A percentile compares a stretch with the other conserved stretches of the same genome.
phyloP scores from a whole-genome alignment of 2,888 invertebrate genomes.

The Acholoe squamosa region DNA sequence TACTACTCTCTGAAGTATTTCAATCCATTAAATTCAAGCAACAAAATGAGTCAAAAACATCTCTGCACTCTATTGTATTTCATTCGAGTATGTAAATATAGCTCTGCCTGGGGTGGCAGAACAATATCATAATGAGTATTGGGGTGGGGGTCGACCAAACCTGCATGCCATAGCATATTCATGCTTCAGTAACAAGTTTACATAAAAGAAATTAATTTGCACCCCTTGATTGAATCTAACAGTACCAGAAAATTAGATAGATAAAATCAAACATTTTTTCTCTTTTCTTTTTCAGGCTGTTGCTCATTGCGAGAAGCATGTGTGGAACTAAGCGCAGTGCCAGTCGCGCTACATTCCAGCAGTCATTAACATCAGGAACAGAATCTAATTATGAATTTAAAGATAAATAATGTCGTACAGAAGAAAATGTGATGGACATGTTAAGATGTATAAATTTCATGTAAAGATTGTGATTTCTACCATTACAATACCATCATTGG shows the following conservation, averaged over 20 bases:
- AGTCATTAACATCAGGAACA: not conserved
- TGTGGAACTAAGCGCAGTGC: slow-evolving; percentile 59
- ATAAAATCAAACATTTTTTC: no score
- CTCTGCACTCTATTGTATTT: not conserved
- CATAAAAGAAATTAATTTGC: no score
- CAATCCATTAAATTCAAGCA: not conserved
- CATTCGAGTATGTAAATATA: not conserved
- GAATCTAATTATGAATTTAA: no score
- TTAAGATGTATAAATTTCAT: no score
- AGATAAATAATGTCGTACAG: no score
- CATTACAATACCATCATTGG: no score
- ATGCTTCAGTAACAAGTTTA: no score
- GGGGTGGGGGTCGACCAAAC: no score
- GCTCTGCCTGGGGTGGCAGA: not conserved
- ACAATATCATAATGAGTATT: not conserved
- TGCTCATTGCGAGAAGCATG: slow-evolving; percentile 62
- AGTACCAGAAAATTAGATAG: no score
- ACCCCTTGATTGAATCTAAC: no score
- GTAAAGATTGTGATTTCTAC: no score
- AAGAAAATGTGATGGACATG: no score
- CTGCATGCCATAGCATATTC: not conserved
- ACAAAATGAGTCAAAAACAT: not conserved
- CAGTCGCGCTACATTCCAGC: not conserved
- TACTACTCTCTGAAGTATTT: not conserved
- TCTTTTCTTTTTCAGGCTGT: slow-evolving; percentile 58